Conservation (phyloP, 2,888 invertebrate genomes). For the Synergus itoensis region DNA sequence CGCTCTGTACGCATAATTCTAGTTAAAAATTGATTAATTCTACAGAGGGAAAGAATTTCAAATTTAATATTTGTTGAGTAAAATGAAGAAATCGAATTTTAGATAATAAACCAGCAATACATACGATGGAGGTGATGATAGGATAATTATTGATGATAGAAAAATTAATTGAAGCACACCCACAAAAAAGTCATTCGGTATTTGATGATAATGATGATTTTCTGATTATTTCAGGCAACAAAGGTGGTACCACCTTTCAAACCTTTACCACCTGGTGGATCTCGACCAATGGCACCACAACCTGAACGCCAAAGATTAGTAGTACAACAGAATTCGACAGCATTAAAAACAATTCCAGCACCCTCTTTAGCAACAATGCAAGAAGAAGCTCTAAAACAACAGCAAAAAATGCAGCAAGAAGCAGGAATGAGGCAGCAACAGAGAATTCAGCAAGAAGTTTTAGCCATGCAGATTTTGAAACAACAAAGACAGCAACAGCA, state of each 20-base stretch:
- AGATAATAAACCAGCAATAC: too few species aligned
- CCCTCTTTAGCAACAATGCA: constrained; percentile 61
- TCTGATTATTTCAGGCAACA: constrained; percentile 54
- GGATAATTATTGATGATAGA: too few species aligned
- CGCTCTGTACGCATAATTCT: too few species aligned
- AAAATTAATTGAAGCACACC: too few species aligned
- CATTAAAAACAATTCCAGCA: constrained; percentile 53
- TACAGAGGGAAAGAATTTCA: too few species aligned
- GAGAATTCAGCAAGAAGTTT: constrained; percentile 68
- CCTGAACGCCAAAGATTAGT: constrained; percentile 78
- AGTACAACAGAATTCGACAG: constrained; percentile 72
- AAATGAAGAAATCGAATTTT: too few species aligned
- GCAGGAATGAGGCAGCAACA: constrained; percentile 66
- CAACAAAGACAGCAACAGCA: constrained; percentile 66
- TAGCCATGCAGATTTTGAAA: constrained; percentile 70
- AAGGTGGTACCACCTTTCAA: constrained; percentile 86
- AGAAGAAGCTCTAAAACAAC: constrained; percentile 65
- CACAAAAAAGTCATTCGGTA: too few species aligned
- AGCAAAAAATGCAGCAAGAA: constrained; percentile 64
- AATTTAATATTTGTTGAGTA: too few species aligned
- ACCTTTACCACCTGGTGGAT: constrained; percentile 84
- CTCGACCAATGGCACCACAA: constrained; percentile 83
- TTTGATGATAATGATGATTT: too few species aligned
- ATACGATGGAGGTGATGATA: constrained; percentile 68
- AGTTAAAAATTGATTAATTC: too few species aligned